Evolutionary conservation across 1,140 invertebrate genomes (phyloP), one percentile per base, ranked within the genome.

Genomic region (Dryas iulia): DNA sequence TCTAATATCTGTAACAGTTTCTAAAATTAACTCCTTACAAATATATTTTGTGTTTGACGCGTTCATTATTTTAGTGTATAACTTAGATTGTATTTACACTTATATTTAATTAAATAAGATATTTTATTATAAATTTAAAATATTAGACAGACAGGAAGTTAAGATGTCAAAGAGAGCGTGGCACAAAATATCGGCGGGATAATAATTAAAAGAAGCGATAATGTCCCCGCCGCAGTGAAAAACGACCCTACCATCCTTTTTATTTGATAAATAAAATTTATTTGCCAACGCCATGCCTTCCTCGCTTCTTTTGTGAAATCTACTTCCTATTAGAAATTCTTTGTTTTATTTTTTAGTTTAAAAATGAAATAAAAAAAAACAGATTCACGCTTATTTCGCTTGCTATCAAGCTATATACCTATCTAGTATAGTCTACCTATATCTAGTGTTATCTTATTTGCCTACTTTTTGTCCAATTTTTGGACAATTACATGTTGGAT

Each of bases 181-280:
- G 68, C 66, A 66, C 64, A 77, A 88, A 89, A 90, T 90, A 91
- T 91, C 77, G 86, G 86, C 74, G 81, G 89, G 87, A 90, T 90
- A 90, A 90, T 91, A 90, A 91, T 91, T 91, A 91, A 90, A 90
- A 90, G 86, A 83, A 84, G 86, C 84, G 87, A 90, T 90, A 91
- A 90, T 86, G 84, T 90, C 89, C 86, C 86, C 79, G 71, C 69
- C 72, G 78, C 84, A 72, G 86, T 91, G 86, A 91, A 87, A 88
- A 88, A 91, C 89, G 89, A 88, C 73, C 84, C 73, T 78, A 77
- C 87, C 87, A 89, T 90, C 87, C 89, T 90, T 91, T 90, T 91
- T 90, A 91, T 91, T 90, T 91, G 89, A 91, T 91, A 91, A 91
- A 90, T 90, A 91, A 88, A 91, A 91, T 91, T 91, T 91, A 91